Base-by-base conservation (phyloP, 2,888 invertebrate species). In the Mylabris sibirica region DNA sequence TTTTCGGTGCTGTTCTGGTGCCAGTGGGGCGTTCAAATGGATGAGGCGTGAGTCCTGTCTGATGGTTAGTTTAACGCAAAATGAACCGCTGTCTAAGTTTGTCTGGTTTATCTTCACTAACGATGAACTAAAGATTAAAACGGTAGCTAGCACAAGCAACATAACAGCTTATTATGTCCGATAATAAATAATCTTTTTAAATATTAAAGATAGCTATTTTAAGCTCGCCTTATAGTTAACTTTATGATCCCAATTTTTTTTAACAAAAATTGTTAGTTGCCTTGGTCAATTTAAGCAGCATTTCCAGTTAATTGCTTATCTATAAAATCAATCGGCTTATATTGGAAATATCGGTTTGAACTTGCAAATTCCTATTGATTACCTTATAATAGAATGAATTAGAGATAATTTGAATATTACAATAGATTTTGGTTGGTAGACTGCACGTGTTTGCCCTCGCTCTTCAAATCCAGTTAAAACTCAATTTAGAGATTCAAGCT, bases 401-500 rank as follows among this genome's bases (percentile, higher is more conserved):
- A 4, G 20, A 49, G 49, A 49, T 17, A 49, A 49, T 49, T 49
- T 9, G 20, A 49, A 20, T 20, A 49, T 17, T 49, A 20, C 0
- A 49, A 49, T 49, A 49, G 9, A 20, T 20, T 20, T 3, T 49
- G 5, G 20, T 2, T 14, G 38, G 38, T 14, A 38, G 38, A 38
- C 14, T 3, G 9, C 38, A 38, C 38, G 14, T 38, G 38, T 3
- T 38, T 38, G 1, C 9, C n/a, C 20, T 49, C 22, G 6, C 60
- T 49, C 20, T 69, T 69, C 63, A 69, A 66, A 69, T 69, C 63
- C 60, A 60, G 63, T 49, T 35, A 34, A 59, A 65, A 61, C 60
- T 59, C 63, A 63, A 63, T 63, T 69, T 69, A 63, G 53, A 62
- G 65, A 70, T 70, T 67, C 66, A 66, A 62, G 70, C 68, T 65